Conservation (phyloP, 2,888 invertebrate genomes). For the Cephus pygmeus region DNA sequence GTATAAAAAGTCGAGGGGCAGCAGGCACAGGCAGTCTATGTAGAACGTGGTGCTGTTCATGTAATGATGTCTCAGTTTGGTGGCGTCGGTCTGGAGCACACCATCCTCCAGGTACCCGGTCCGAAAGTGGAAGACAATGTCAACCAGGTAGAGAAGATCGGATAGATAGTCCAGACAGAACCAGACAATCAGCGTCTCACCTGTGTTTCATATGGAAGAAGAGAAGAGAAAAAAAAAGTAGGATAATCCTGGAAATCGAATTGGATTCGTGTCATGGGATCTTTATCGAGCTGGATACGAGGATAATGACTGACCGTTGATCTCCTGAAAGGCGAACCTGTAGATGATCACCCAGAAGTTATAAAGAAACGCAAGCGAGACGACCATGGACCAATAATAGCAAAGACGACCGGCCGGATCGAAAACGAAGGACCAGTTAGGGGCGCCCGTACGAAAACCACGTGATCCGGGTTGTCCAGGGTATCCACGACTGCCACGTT, state of each 20-base stretch:
- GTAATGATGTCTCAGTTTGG: slow-evolving; percentile 94
- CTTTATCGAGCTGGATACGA: not conserved
- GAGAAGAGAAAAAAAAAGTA: not conserved
- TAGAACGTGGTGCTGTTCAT: slow-evolving; percentile 98
- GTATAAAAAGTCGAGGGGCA: slow-evolving; percentile 98
- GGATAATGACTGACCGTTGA: slow-evolving; percentile 76
- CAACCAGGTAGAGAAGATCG: slow-evolving; percentile 94
- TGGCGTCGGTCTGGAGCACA: slow-evolving; percentile 94
- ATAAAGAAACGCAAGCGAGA: slow-evolving; percentile 94
- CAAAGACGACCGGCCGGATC: slow-evolving; percentile 97
- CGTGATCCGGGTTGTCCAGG: slow-evolving; percentile 58
- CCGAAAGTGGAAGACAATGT: slow-evolving; percentile 97
- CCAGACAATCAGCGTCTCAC: slow-evolving; percentile 91
- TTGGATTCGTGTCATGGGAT: not conserved
- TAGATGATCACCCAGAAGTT: slow-evolving; percentile 99
- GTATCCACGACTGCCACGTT: slow-evolving; percentile 61
- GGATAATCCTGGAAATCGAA: not conserved
- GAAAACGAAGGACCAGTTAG: slow-evolving; percentile 95
- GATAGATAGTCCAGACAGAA: slow-evolving; percentile 97
- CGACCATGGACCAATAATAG: slow-evolving; percentile 98
- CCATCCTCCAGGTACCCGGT: slow-evolving; percentile 98
- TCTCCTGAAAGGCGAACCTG: slow-evolving; percentile 98
- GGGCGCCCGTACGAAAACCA: slow-evolving; percentile 74
- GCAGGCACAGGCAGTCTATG: slow-evolving; percentile 97
- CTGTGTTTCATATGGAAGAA: slow-evolving; percentile 65